Evolutionary conservation across 64 coral and sea anemone species (phyloP), one percentile per base, ranked within the genome.

Genomic region (Platygyra sinensis): DNA sequence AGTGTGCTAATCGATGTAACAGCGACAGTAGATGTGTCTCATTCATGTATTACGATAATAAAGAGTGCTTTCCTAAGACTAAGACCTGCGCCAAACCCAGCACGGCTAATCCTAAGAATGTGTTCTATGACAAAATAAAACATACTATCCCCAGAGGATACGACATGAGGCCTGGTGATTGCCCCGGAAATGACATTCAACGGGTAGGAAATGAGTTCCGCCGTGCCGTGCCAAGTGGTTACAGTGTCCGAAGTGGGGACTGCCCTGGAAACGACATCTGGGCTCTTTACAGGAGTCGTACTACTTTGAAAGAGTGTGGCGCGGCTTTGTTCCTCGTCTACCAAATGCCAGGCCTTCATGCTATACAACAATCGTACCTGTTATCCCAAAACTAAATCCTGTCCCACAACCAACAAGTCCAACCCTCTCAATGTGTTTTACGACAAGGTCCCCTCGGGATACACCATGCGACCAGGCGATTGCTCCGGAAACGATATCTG

Each of bases 401-500:
- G 81, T 61, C 60, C 16, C 10, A 67, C 20, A 15, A 67, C 81
- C 0, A 39, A 11, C 13, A 84, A 29, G 27, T 14, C 59, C 1
- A 65, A 84, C 81, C 32, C 31, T n/a, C 61, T 38, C 8, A 69
- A 22, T 27, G 32, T 85, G 17, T 85, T 85, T 51, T 85, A 85
- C 62, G 62, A 85, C 60, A 85, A 85, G 50, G 64, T 18, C 2
- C 61, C 15, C 6, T 0, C 0, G 0, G 64, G 83, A 25, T 89
- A 49, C 42, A 19, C 60, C 13, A 71, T 79, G 87, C 39, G 87
- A 10, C 75, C 87, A 10, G 87, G 87, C 0, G 87, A 88, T 18
- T 88, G 86, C 33, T 55, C 73, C 0, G 86, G 86, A 63, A 88
- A 65, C 22, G 73, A 88, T 31, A 60, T 88, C 52, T 88, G 73